Evolutionary conservation across 2,113 vertebrate species (phyloP).

Genomic region (Ctenomys sociabilis): DNA sequence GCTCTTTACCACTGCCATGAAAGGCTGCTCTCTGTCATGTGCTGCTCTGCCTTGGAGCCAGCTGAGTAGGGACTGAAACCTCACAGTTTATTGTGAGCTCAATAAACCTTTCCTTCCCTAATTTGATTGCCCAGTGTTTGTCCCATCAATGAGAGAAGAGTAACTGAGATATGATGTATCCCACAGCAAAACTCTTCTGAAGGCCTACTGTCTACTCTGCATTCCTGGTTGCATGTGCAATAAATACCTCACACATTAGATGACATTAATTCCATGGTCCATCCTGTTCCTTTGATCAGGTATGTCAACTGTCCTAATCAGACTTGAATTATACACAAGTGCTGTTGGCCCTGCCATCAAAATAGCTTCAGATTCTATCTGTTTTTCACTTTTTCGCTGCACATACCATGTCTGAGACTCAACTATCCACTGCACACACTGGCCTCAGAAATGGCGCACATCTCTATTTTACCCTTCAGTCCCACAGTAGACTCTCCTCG

Average conservation of each 20-base stretch:
- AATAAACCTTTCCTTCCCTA: too few species aligned
- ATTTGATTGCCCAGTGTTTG: too few species aligned
- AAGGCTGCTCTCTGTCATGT: too few species aligned
- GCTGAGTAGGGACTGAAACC: too few species aligned
- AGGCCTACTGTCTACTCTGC: neutral
- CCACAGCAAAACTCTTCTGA: neutral
- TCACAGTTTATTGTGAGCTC: too few species aligned
- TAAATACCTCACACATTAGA: neutral
- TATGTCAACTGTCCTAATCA: neutral
- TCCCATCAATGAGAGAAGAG: too few species aligned
- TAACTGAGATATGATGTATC: too few species aligned
- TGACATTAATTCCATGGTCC: neutral
- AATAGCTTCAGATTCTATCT: neutral
- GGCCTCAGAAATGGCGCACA: too few species aligned
- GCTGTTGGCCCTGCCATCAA: neutral
- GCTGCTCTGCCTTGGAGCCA: too few species aligned
- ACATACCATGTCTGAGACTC: neutral
- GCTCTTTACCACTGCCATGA: too few species aligned
- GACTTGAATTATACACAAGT: neutral
- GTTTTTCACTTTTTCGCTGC: neutral
- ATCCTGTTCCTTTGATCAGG: neutral
- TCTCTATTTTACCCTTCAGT: fast-evolving
- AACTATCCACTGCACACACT: fast-evolving
- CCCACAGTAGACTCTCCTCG: too few species aligned
- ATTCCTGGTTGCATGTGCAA: neutral